Evolutionary conservation across 1,140 invertebrate species (phyloP).

Genomic region (Hestina assimilis): DNA sequence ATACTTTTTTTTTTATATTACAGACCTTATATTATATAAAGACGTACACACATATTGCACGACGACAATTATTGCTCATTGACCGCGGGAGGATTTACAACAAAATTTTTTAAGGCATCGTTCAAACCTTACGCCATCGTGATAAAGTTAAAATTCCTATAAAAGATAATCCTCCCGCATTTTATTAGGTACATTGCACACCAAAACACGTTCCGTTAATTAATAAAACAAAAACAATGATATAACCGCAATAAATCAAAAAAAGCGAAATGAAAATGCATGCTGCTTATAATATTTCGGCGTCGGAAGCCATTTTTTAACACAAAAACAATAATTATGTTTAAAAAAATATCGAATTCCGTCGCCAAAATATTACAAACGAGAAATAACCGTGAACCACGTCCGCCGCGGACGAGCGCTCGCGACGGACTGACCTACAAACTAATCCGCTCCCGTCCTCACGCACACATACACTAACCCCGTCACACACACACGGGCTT

Average conservation of each 20-base stretch:
- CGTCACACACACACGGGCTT: constrained; percentile 8
- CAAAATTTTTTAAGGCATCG: background rate
- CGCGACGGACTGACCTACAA: constrained; percentile 3
- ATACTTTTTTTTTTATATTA: constrained; percentile 5
- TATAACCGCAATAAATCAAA: background rate
- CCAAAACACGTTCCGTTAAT: background rate
- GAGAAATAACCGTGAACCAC: background rate
- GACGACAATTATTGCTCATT: constrained; percentile 14
- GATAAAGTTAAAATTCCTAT: background rate
- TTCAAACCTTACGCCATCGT: background rate
- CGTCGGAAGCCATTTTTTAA: background rate
- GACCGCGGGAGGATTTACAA: background rate
- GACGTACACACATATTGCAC: constrained; percentile 13
- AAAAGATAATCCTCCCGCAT: background rate
- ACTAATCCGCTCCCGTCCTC: constrained; percentile 1
- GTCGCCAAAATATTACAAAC: background rate
- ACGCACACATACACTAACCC: constrained; percentile 10
- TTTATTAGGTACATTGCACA: background rate
- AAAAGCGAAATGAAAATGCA: constrained; percentile 24
- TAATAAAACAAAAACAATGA: background rate
- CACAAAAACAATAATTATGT: no score
- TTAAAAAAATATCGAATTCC: no score
- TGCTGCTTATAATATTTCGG: background rate
- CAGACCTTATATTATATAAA: background rate
- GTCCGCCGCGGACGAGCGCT: background rate